Percentiles rank a stretch among this genome's conserved stretches.
These are phyloP conservation scores for Archips crataeganus DNA, from an alignment of 2,888 invertebrate genomes.

Conservation along the genomic window DNA sequence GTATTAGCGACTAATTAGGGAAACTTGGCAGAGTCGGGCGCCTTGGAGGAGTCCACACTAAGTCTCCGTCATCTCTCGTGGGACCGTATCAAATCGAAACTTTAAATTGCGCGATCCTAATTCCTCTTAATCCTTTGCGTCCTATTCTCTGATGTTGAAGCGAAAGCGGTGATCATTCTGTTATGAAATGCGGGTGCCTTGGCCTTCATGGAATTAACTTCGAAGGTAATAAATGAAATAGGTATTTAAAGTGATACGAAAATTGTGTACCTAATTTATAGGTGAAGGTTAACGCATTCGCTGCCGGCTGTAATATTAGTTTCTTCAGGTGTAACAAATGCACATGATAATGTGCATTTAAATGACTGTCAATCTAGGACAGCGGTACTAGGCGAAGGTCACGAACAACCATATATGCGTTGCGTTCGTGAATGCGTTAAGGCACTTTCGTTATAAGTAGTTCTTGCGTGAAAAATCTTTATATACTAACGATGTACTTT, in stretches of 20 bases:
- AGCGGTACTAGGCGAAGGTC: too few species aligned
- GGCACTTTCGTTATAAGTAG: too few species aligned
- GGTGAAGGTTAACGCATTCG: too few species aligned
- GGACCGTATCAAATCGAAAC: conserved; percentile 47
- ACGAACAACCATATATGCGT: too few species aligned
- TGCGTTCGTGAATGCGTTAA: too few species aligned
- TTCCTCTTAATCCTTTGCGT: conserved; percentile 32
- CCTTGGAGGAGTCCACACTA: conserved; percentile 56
- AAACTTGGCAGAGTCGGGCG: conserved; percentile 62
- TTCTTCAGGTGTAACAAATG: too few species aligned
- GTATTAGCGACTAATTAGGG: conserved; percentile 72
- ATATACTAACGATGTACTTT: neutral
- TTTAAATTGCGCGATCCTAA: conserved; percentile 42
- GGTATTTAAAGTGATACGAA: too few species aligned
- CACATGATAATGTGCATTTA: too few species aligned
- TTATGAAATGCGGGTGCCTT: neutral
- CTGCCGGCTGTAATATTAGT: too few species aligned
- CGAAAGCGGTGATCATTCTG: neutral
- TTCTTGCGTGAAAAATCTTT: neutral
- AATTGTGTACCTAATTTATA: too few species aligned
- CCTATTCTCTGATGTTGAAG: conserved; percentile 27
- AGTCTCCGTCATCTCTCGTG: conserved; percentile 56
- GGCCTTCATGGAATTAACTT: neutral
- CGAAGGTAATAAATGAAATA: neutral
- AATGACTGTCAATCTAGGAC: too few species aligned